phyloP scores from a whole-genome alignment of 2,113 vertebrate species.

The Uria aalge region DNA sequence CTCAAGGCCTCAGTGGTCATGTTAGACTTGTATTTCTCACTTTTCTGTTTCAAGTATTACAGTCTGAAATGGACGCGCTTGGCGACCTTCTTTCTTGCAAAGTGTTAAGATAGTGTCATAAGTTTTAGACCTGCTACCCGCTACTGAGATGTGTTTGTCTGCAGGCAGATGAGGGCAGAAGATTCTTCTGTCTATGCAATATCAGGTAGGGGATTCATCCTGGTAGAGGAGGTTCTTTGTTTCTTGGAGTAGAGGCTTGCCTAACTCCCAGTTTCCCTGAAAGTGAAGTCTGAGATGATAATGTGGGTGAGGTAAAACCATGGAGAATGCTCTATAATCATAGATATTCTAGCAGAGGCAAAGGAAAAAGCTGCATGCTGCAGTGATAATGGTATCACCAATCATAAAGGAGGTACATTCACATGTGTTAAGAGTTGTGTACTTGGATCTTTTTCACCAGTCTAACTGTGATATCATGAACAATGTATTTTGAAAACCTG shows the following conservation, averaged over 20 bases:
- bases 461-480: background rate
- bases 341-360: background rate
- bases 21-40: background rate
- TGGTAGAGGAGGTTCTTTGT: background rate
- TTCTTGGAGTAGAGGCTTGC: background rate
- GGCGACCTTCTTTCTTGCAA: background rate
- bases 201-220: background rate
- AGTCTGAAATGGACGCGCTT: rapidly evolving
- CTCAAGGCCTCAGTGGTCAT: background rate
- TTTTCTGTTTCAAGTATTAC: background rate
- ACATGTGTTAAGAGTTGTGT: background rate
- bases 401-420: background rate
- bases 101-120: background rate
- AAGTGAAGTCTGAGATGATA: background rate
- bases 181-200: rapidly evolving
- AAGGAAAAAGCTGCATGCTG: background rate
- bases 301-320: background rate
- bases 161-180: too few species aligned
- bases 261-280: background rate
- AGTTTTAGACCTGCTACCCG: background rate
- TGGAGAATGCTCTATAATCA: background rate
- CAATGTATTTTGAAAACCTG: background rate
- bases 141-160: background rate
- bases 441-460: background rate
- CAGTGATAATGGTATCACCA: background rate